Evolutionary conservation across 2,888 invertebrate species (phyloP).

Genomic region (Cataglyphis livida): DNA sequence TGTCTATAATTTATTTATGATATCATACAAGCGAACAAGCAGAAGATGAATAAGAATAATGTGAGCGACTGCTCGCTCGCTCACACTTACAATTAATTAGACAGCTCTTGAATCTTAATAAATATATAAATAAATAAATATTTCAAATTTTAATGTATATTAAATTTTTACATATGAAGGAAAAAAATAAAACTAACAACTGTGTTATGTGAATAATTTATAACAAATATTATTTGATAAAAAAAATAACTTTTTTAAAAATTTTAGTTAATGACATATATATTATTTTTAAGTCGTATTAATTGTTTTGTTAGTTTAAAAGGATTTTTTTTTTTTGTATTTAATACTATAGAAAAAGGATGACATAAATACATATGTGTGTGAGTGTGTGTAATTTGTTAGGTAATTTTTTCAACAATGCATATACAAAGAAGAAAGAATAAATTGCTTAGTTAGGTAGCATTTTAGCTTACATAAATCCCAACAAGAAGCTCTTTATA

Average conservation of each 20-base stretch:
- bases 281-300: neutral
- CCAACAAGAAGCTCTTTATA: conserved; percentile 37
- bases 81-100: neutral
- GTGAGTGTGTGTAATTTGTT: neutral
- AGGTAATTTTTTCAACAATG: conserved; percentile 21
- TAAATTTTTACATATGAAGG: neutral
- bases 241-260: neutral
- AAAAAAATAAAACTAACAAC: conserved; percentile 3
- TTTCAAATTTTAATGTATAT: neutral
- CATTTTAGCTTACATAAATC: conserved; percentile 44
- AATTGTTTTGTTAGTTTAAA: neutral
- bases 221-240: neutral
- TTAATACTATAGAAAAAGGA: neutral
- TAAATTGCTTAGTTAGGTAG: conserved; percentile 24
- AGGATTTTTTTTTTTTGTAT: neutral
- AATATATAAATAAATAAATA: neutral
- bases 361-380: neutral
- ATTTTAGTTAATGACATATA: neutral
- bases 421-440: conserved; percentile 21
- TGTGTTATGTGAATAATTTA: neutral
- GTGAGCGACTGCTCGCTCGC: neutral
- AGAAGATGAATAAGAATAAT: neutral
- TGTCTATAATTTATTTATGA: neutral
- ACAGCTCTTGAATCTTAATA: neutral
- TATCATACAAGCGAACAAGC: neutral